Percentiles rank a stretch among this genome's conserved stretches.
Evolutionary conservation across 1,140 invertebrate genomes (phyloP).

Genomic region (Micrasema longulum): DNA sequence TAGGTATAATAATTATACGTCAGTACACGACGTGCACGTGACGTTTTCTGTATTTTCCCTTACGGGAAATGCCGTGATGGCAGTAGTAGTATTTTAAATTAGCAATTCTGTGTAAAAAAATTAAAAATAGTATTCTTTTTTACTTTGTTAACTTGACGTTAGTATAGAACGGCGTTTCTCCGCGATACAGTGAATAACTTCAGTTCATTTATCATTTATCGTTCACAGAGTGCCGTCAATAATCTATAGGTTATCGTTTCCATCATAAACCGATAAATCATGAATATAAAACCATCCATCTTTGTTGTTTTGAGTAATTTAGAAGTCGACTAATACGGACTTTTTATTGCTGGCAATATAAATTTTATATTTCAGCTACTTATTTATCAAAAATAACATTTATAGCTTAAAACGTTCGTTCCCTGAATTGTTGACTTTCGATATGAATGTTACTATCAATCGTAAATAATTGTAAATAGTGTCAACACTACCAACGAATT

Average conservation of each 20-base stretch:
- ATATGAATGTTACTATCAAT: not conserved
- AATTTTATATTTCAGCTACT: constrained; percentile 28
- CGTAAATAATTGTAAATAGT: constrained; percentile 1
- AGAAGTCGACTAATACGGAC: constrained; percentile 41
- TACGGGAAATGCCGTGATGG: no score
- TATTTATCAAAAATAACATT: constrained; percentile 3
- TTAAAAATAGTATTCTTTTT: no score
- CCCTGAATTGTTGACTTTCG: constrained; percentile 1
- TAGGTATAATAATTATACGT: no score
- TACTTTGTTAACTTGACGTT: not conserved
- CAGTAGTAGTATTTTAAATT: no score
- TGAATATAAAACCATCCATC: constrained; percentile 52
- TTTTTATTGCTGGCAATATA: constrained; percentile 38
- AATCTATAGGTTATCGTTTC: constrained; percentile 38
- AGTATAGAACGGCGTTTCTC: constrained; percentile 32
- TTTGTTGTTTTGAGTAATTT: constrained; percentile 43
- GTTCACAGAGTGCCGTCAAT: constrained; percentile 45
- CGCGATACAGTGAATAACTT: constrained; percentile 45
- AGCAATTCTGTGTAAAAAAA: no score
- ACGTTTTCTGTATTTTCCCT: no score
- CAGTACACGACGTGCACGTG: no score
- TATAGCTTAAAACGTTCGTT: not conserved
- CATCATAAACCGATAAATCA: constrained; percentile 52
- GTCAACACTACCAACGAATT: not conserved
- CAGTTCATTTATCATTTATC: constrained; percentile 55